These are phyloP conservation scores for Acestrorhynchus altus DNA, from an alignment of 2,797 vertebrate species.

Conservation along the genomic window DNA sequence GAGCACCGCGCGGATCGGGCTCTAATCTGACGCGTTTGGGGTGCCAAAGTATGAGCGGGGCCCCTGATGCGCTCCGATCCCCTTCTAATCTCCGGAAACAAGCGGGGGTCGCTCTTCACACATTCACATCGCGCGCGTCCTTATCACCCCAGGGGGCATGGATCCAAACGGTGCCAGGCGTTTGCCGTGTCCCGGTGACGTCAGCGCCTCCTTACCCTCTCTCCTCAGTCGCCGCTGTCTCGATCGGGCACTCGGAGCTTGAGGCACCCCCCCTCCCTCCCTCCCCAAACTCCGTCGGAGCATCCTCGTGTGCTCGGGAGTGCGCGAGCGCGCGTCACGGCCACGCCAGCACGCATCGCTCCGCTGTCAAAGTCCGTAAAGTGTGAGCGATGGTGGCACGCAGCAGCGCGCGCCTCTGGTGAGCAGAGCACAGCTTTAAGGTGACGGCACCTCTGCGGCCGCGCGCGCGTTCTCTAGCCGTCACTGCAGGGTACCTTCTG, in stretches of 20 bases:
- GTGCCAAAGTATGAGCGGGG: constrained; percentile 10
- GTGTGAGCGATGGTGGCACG: constrained; percentile 59
- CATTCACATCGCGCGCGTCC: constrained; percentile 62
- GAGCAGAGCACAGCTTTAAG: constrained; percentile 30
- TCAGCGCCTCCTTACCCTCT: constrained; percentile 59
- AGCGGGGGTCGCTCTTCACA: constrained; percentile 62
- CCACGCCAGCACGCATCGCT: constrained; percentile 56
- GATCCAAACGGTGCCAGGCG: constrained; percentile 67
- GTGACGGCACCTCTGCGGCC: constrained; percentile 41
- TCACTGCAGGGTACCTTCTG: background rate
- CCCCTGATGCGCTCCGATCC: constrained; percentile 59
- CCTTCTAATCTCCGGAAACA: constrained; percentile 50
- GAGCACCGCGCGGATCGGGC: background rate
- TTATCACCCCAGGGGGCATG: constrained; percentile 60
- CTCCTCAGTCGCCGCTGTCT: constrained; percentile 19
- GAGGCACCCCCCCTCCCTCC: constrained; percentile 42
- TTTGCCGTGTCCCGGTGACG: constrained; percentile 62
- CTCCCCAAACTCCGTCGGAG: background rate
- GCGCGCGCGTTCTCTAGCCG: constrained; percentile 3
- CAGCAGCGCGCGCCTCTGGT: constrained; percentile 58
- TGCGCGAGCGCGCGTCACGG: constrained; percentile 49
- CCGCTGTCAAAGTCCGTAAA: constrained; percentile 60
- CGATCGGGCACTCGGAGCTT: constrained; percentile 54
- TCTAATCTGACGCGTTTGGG: background rate
- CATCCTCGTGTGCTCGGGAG: constrained; percentile 33